Percentiles rank a stretch among this genome's conserved stretches.
These are phyloP conservation scores for Protaetia brevitarsis DNA, from an alignment of 1,140 invertebrate genomes.

Conservation along the genomic window DNA sequence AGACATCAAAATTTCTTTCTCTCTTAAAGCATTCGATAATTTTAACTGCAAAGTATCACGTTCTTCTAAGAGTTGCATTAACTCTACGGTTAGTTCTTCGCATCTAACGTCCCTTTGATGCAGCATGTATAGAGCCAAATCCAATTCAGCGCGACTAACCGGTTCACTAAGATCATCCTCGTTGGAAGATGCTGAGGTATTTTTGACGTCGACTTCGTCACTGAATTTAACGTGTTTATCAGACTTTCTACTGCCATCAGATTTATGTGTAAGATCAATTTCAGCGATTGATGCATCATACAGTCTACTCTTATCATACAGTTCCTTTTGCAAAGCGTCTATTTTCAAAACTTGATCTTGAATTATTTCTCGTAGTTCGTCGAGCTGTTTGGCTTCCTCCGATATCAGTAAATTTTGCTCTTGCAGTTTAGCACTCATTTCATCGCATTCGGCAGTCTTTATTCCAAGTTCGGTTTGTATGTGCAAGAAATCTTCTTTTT, in stretches of 20 bases:
- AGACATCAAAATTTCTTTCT: slow-evolving; percentile 61
- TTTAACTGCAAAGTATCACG: slow-evolving; percentile 78
- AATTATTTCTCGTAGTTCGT: slow-evolving; percentile 55
- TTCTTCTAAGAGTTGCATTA: slow-evolving; percentile 80
- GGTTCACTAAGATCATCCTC: slow-evolving; percentile 36
- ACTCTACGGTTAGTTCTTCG: slow-evolving; percentile 82
- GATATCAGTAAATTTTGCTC: slow-evolving; percentile 55
- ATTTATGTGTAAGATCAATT: slow-evolving; percentile 38
- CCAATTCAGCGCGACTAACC: slow-evolving; percentile 64
- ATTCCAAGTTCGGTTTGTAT: slow-evolving; percentile 27
- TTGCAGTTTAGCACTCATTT: slow-evolving; percentile 48
- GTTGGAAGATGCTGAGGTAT: slow-evolving; percentile 20
- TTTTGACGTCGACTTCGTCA: neutral
- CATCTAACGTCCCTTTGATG: slow-evolving; percentile 84
- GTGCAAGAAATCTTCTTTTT: slow-evolving; percentile 24
- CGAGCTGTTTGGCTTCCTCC: slow-evolving; percentile 54
- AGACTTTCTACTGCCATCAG: neutral
- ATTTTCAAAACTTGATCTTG: slow-evolving; percentile 67
- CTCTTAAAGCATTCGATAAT: slow-evolving; percentile 72
- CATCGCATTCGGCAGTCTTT: slow-evolving; percentile 53
- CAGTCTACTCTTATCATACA: slow-evolving; percentile 58
- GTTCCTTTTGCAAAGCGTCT: slow-evolving; percentile 61
- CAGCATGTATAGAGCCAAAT: slow-evolving; percentile 79
- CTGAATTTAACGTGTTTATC: neutral
- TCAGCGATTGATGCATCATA: slow-evolving; percentile 52